These are phyloP conservation scores for Metacarcinus magister DNA, from an alignment of 2,888 invertebrate species.

Conservation along the genomic window DNA sequence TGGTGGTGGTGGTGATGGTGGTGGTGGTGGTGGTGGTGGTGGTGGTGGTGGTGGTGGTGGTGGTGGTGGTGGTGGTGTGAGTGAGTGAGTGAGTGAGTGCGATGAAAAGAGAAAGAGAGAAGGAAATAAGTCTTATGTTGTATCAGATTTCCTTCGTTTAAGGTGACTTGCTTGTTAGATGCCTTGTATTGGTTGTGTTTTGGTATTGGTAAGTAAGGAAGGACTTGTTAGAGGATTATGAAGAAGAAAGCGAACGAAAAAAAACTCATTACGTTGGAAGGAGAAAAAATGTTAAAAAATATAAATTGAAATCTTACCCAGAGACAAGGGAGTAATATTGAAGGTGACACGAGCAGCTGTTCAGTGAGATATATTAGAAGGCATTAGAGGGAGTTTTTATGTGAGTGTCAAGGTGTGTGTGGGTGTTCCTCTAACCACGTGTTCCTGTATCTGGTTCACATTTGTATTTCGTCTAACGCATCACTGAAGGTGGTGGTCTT, in stretches of 20 bases:
- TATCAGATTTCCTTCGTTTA: neutral
- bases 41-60: constrained; percentile 35
- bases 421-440: neutral
- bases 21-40: constrained; percentile 36
- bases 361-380: neutral
- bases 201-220: too few relatives aligned
- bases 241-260: too few relatives aligned
- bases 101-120: neutral
- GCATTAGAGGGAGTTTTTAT: neutral
- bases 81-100: neutral
- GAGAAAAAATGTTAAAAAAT: too few relatives aligned
- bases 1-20: constrained; percentile 1
- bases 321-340: too few relatives aligned
- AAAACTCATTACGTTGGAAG: too few relatives aligned
- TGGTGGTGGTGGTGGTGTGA: constrained; percentile 52
- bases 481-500: neutral
- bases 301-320: too few relatives aligned
- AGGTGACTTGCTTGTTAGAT: neutral
- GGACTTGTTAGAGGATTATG: too few relatives aligned
- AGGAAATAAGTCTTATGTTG: neutral
- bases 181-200: too few relatives aligned
- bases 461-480: neutral
- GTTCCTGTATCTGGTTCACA: neutral
- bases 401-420: neutral
- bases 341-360: too few relatives aligned